Conservation (phyloP, 2,888 invertebrate genomes). For the Hirtodrosophila alboralis region DNA sequence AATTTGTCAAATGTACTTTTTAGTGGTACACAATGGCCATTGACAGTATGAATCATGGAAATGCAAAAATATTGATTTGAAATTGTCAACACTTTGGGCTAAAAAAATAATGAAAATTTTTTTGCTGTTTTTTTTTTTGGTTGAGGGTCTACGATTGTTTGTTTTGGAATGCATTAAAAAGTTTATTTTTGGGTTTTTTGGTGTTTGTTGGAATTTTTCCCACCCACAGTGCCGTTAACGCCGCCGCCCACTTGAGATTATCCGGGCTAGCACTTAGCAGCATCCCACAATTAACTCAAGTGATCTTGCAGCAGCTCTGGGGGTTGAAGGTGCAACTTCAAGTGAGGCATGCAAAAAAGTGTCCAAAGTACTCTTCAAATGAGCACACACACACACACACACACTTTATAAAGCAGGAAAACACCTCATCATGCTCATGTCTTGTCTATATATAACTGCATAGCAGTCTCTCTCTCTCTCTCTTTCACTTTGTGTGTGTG, state of each 20-base stretch:
- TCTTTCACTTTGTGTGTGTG: slow-evolving; percentile 26
- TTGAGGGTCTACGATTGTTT: too few species aligned
- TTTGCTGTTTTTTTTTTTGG: slow-evolving; percentile 14
- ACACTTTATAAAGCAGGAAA: slow-evolving; percentile 66
- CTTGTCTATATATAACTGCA: slow-evolving; percentile 66
- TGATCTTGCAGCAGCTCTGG: slow-evolving; percentile 23
- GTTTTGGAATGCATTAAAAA: slow-evolving; percentile 54
- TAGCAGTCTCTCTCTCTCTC: slow-evolving; percentile 51
- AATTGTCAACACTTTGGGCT: slow-evolving; percentile 47
- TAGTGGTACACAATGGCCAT: slow-evolving; percentile 38
- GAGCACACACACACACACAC: too few species aligned
- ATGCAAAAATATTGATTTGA: slow-evolving; percentile 21
- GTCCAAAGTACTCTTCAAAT: slow-evolving; percentile 59
- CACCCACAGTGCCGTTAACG: slow-evolving; percentile 48
- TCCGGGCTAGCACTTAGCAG: slow-evolving; percentile 40
- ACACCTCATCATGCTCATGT: slow-evolving; percentile 59
- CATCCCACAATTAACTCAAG: slow-evolving; percentile 3
- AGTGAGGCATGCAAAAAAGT: slow-evolving; percentile 65
- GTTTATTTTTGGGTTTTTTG: slow-evolving; percentile 51
- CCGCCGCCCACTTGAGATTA: slow-evolving; percentile 67
- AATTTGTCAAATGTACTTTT: slow-evolving; percentile 56
- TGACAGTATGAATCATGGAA: slow-evolving; percentile 50
- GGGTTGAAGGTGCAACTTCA: slow-evolving; percentile 27
- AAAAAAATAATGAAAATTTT: background rate
- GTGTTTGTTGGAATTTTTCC: slow-evolving; percentile 42